Percentiles rank a stretch among this genome's conserved stretches.
phyloP scores from a whole-genome alignment of 2,888 invertebrate genomes.

The Timema podura region DNA sequence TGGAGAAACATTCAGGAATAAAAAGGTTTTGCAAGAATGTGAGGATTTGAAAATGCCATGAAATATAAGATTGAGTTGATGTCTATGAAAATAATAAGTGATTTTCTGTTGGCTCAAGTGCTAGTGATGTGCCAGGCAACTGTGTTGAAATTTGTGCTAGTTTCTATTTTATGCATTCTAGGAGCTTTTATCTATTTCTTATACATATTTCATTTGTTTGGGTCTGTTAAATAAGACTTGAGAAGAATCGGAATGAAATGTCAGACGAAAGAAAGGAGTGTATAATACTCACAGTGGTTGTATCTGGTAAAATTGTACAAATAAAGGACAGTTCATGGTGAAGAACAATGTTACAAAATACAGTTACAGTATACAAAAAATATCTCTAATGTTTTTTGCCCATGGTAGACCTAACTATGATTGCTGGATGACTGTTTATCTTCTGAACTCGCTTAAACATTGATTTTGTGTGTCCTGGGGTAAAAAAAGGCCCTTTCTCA shows the following conservation, averaged over 20 bases:
- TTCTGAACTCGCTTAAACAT: neutral
- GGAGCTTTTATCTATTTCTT: neutral
- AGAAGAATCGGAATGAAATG: neutral
- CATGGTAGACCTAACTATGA: conserved; percentile 1
- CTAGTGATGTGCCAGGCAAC: conserved; percentile 1
- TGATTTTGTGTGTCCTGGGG: neutral
- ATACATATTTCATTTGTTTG: neutral
- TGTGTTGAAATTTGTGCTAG: neutral
- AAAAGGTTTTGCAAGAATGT: neutral
- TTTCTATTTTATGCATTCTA: neutral
- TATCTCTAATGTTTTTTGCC: neutral
- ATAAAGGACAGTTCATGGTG: conserved; percentile 6
- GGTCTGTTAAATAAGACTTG: neutral
- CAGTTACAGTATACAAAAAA: neutral
- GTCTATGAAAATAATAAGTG: neutral
- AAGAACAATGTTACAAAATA: neutral
- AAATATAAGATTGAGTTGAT: conserved; percentile 7
- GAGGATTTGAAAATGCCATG: neutral
- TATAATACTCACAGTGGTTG: conserved; percentile 2
- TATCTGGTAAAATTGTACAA: neutral
- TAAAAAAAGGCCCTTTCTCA: conserved; percentile 5
- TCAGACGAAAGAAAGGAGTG: neutral
- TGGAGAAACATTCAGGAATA: neutral
- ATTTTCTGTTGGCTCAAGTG: conserved; percentile 5
- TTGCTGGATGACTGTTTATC: conserved; percentile 9